Base-by-base conservation (phyloP, 2,888 invertebrate species). In the Drosophila flavopinicola region DNA sequence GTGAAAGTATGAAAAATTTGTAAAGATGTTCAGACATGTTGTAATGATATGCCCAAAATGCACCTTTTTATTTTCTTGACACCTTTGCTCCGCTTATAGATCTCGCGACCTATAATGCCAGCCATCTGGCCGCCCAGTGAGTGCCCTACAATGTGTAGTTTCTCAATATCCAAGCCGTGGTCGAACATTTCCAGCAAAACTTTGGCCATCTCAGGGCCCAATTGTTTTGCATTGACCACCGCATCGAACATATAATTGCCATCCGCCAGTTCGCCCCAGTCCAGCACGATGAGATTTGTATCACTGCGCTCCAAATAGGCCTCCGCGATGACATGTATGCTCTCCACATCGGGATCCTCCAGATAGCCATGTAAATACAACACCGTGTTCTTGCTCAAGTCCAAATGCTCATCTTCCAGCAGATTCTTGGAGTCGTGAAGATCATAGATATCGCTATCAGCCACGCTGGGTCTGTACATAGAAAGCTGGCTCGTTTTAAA, bases 291-390 rank as follows among this genome's bases (percentile, higher is more conserved):
- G 2, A 91, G 70, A 68, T 91, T 91, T 4, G 88, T 80, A 63
- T 91, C 90, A 1, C 59, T 71, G 1, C 90, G 85, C 42, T 88
- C 75, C 25, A 90, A 61, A 67, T 91, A 91, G 2, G 91, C 90
- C 56, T 90, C 88, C 2, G 89, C 90, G 15, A 91, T 88, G 1
- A 91, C 90, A 90, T 92, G 92, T 69, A 94, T 91, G 82, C 94
- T 94, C 83, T 93, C 93, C 45, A 93, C 92, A 56, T 92, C 91
- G 0, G 93, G 92, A 30, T 92, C 91, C 79, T 94, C 94, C 66
- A 93, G 91, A 78, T 93, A 94, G 0, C 94, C 94, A 82, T 93
- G 94, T 25, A 93, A 88, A 87, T 94, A 94, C 1, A 94, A 75
- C 1, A 93, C 92, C 0, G 93, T 93, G 10, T 92, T 92, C 51